These are phyloP conservation scores for Nematostella vectensis DNA, from an alignment of 92 coral and sea anemone genomes.

Conservation along the genomic window DNA sequence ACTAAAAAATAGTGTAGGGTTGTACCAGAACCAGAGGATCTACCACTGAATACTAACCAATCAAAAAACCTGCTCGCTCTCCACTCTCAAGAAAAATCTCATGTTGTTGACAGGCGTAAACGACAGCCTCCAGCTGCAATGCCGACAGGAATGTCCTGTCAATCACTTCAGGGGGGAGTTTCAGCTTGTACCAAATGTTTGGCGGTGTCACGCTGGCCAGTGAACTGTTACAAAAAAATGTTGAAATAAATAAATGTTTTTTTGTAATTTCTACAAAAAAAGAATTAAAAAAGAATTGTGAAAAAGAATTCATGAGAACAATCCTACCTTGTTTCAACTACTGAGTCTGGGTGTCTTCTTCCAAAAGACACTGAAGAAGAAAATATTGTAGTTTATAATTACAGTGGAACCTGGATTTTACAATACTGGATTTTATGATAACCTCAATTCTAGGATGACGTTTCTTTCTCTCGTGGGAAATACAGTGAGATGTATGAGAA, in stretches of 20 bases:
- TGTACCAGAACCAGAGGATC: no score
- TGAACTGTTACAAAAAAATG: constrained; percentile 48
- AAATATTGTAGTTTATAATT: no score
- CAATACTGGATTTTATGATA: no score
- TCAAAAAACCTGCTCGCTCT: constrained; percentile 88
- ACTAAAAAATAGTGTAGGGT: not conserved
- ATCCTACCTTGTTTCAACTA: constrained; percentile 90
- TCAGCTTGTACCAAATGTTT: constrained; percentile 69
- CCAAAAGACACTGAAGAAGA: constrained; percentile 64
- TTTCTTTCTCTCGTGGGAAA: no score
- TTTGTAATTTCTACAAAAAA: not conserved
- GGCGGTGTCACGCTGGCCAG: constrained; percentile 95
- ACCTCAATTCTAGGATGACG: no score
- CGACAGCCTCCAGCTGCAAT: constrained; percentile 94
- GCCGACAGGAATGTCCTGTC: constrained; percentile 68
- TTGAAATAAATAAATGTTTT: not conserved
- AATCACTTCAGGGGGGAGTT: constrained; percentile 63
- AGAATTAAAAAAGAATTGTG: not conserved
- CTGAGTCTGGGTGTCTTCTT: constrained; percentile 90
- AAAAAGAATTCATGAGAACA: no score
- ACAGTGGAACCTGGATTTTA: no score
- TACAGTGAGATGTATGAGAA: no score
- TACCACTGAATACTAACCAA: constrained; percentile 51
- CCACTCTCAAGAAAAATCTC: constrained; percentile 86
- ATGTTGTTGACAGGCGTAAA: constrained; percentile 91